Conservation (phyloP, 2,888 invertebrate genomes). For the Brachypterus glaber region DNA sequence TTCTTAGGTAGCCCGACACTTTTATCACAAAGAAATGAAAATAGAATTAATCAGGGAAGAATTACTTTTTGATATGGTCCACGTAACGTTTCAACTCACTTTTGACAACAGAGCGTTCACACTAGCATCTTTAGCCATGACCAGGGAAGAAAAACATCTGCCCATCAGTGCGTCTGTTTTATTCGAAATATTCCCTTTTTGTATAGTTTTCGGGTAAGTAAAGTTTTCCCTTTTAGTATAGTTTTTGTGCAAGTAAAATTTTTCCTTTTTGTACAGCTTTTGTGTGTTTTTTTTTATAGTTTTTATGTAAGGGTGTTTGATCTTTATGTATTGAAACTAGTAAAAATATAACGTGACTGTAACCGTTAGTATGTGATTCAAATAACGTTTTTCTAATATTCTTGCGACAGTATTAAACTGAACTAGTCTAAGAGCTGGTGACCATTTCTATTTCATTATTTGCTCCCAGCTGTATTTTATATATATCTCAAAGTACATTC, state of each 20-base stretch:
- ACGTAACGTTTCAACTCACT: constrained; percentile 86
- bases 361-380: too few relatives aligned
- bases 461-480: too few relatives aligned
- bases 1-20: constrained; percentile 73
- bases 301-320: neutral
- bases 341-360: too few relatives aligned
- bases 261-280: too few relatives aligned
- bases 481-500: too few relatives aligned
- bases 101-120: constrained; percentile 92
- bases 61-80: constrained; percentile 79
- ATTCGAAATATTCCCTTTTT: constrained; percentile 96
- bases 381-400: too few relatives aligned
- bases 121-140: constrained; percentile 73
- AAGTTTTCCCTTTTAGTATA: constrained; percentile 2
- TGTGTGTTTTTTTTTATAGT: too few relatives aligned
- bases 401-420: too few relatives aligned
- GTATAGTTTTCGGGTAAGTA: constrained; percentile 86
- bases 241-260: too few relatives aligned
- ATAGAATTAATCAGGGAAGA: constrained; percentile 85
- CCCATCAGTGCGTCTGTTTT: constrained; percentile 83
- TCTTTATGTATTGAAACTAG: too few relatives aligned
- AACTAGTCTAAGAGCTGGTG: too few relatives aligned
- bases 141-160: constrained; percentile 77
- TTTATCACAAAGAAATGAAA: constrained; percentile 90
- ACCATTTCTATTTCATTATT: too few relatives aligned